Conservation (phyloP, 2,888 invertebrate species). For the Apoda limacodes region DNA sequence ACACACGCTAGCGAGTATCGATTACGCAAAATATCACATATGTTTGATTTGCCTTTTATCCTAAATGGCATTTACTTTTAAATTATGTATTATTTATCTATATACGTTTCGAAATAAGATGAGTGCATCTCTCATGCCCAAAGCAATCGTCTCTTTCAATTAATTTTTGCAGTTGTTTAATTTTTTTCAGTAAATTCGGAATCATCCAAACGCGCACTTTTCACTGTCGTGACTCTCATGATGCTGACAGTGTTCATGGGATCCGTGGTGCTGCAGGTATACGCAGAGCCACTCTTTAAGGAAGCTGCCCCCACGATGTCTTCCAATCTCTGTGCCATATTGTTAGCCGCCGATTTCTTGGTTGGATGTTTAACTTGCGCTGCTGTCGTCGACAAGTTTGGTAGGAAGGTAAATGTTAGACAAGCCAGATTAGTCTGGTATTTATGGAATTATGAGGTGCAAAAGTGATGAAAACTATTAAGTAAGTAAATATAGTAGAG, state of each 20-base stretch:
- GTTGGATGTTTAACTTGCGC: slow-evolving; percentile 37
- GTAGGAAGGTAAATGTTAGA: slow-evolving; percentile 49
- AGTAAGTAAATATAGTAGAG: too few relatives aligned
- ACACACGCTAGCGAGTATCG: too few relatives aligned
- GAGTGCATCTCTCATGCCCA: too few relatives aligned
- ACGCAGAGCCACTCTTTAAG: slow-evolving; percentile 49
- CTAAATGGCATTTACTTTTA: too few relatives aligned
- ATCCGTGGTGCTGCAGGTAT: slow-evolving; percentile 47
- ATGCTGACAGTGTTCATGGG: slow-evolving; percentile 46
- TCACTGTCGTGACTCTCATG: slow-evolving; percentile 34
- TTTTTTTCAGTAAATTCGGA: slow-evolving; percentile 36
- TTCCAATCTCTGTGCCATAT: slow-evolving; percentile 45
- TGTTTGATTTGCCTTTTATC: too few relatives aligned
- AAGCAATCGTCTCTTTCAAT: too few relatives aligned
- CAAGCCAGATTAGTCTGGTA: too few relatives aligned
- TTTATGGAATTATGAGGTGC: slow-evolving; percentile 20
- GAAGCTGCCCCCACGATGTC: slow-evolving; percentile 50
- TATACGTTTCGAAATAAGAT: too few relatives aligned
- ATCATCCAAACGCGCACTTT: slow-evolving; percentile 39
- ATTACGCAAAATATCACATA: too few relatives aligned
- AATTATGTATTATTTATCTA: too few relatives aligned
- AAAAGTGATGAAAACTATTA: too few relatives aligned
- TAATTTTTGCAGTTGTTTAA: neutral
- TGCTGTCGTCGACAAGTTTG: slow-evolving; percentile 37
- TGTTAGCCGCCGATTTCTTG: slow-evolving; percentile 41